Percentiles rank a stretch among this genome's conserved stretches.
Conservation (phyloP, 2,797 vertebrate genomes). For the Propithecus perrieri region DNA sequence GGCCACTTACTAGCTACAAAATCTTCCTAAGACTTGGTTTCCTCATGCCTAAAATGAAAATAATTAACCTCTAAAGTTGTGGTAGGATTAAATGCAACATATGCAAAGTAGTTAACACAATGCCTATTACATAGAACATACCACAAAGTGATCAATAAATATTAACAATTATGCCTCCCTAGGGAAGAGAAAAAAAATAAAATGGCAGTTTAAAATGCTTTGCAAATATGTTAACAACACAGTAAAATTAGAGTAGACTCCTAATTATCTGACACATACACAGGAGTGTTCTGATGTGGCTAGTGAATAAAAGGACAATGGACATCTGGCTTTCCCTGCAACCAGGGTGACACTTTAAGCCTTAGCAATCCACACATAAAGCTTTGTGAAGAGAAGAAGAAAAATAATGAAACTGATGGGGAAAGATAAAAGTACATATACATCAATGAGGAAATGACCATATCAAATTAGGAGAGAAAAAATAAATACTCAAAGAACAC, state of each 20-base stretch:
- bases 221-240: neutral
- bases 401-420: neutral
- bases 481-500: neutral
- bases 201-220: neutral
- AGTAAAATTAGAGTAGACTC: neutral
- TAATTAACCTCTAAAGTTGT: neutral
- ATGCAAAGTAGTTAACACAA: neutral
- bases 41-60: neutral
- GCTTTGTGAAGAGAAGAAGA: neutral
- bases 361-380: neutral
- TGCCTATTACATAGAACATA: neutral
- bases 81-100: neutral
- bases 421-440: neutral
- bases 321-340: neutral
- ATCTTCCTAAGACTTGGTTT: constrained; percentile 19
- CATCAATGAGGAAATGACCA: neutral
- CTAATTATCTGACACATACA: neutral
- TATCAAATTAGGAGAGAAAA: neutral
- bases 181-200: constrained; percentile 1
- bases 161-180: neutral
- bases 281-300: neutral
- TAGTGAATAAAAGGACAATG: neutral
- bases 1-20: neutral
- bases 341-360: neutral
- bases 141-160: neutral